Conservation (phyloP, 2,797 vertebrate species). For the Poeciliopsis gracilis region DNA sequence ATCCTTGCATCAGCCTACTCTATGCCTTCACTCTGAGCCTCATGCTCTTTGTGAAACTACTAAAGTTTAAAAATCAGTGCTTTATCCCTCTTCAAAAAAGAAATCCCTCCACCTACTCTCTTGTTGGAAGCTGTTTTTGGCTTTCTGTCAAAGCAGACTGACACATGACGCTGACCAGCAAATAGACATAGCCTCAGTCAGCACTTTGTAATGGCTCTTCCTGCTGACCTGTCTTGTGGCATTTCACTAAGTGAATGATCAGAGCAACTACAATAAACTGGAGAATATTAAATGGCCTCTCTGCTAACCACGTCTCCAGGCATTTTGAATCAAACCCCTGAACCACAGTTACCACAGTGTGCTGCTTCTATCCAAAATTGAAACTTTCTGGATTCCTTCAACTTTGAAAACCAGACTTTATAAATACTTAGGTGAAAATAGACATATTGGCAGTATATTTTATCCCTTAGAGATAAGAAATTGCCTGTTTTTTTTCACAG, state of each 20-base stretch:
- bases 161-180: conserved; percentile 59
- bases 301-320: conserved; percentile 57
- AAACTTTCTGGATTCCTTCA: conserved; percentile 50
- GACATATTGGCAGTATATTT: conserved; percentile 54
- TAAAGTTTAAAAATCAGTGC: conserved; percentile 21
- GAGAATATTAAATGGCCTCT: conserved; percentile 69
- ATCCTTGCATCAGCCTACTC: conserved; percentile 19
- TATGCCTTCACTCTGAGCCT: conserved; percentile 22
- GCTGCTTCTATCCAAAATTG: conserved; percentile 51
- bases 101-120: conserved; percentile 33
- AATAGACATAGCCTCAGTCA: conserved; percentile 58
- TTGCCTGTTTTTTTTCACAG: conserved; percentile 52
- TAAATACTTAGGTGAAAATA: conserved; percentile 63
- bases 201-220: conserved; percentile 69
- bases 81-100: conserved; percentile 42
- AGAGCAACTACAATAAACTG: conserved; percentile 66
- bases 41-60: conserved; percentile 25
- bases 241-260: conserved; percentile 73
- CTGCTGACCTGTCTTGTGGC: conserved; percentile 67
- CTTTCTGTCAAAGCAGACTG: conserved; percentile 41
- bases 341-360: conserved; percentile 68
- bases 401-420: conserved; percentile 44
- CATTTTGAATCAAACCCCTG: conserved; percentile 59
- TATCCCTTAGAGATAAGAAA: conserved; percentile 48
- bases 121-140: conserved; percentile 56